Base-by-base conservation (phyloP, 1,140 invertebrate species). In the Penaeus vannamei region DNA sequence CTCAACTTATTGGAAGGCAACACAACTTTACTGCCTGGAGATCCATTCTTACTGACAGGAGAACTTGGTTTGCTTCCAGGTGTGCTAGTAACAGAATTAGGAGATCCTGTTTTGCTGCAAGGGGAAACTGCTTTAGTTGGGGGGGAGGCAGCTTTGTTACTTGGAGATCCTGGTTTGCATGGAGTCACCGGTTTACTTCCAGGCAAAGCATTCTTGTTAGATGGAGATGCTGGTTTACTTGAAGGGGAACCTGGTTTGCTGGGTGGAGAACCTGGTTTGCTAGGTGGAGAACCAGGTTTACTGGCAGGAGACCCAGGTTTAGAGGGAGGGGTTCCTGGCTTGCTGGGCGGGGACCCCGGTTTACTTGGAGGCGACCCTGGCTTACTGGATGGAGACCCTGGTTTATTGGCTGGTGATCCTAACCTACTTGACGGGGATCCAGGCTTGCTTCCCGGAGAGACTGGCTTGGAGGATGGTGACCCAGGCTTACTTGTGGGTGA, bases 401-500 rank as follows among this genome's bases (percentile, higher is more conserved):
- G 62, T 36, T 81, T 81, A 42, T 17, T 53, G 22, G 46, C 22
- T 59, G 79, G 79, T 12, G 79, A 81, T 22, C 79, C 79, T 23
- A 46, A 14, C 36, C 84, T 88, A n/a, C 64, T 88, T 53, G 36
- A 20, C 22, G 86, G 64, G n/a, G 46, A n/a, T 12, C 7, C 84
- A 26, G 84, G 7, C 46, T 85, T 77, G 60, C 23, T 77, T 17
- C 4, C 23, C 23, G 66, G 84, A 10, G 76, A 86, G n/a, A 20
- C 29, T 22, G 60, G 53, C 62, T 80, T 86, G 62, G 20, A 23
- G 3, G 69, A 61, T 29, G 76, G 85, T 2, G 85, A 80, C 1
- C 53, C 59, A 14, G 85, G 26, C n/a, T 86, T 86, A 26, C 76
- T 86, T 59, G 26, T 22, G 0, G 85, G 85, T 42, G 85, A 86